A percentile compares a stretch with the other conserved stretches of the same genome.
These are phyloP conservation scores for Carabus problematicus DNA, from an alignment of 2,888 invertebrate genomes.

Conservation along the genomic window DNA sequence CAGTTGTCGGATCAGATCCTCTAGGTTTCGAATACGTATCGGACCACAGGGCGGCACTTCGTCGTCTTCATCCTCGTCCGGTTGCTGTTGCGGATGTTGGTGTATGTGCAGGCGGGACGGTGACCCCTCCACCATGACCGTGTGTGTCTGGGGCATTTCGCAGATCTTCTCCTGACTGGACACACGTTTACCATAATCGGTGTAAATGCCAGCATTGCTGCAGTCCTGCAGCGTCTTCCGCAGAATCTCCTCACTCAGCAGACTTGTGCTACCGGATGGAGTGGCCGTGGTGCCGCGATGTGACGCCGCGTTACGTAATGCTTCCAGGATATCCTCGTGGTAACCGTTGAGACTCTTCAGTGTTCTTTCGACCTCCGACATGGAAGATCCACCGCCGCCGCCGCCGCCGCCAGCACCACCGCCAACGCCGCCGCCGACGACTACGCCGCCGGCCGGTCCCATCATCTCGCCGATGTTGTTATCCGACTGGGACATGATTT, in stretches of 20 bases:
- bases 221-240: slow-evolving; percentile 73
- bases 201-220: slow-evolving; percentile 60
- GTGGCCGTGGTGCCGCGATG: slow-evolving; percentile 70
- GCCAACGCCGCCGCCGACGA: slow-evolving; percentile 52
- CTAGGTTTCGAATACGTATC: slow-evolving; percentile 87
- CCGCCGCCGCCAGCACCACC: slow-evolving; percentile 45
- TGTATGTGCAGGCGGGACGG: slow-evolving; percentile 54
- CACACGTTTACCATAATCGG: slow-evolving; percentile 68
- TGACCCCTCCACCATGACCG: slow-evolving; percentile 60
- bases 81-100: slow-evolving; percentile 54
- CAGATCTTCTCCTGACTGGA: slow-evolving; percentile 76
- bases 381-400: slow-evolving; percentile 60
- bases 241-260: slow-evolving; percentile 73
- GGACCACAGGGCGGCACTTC: slow-evolving; percentile 82
- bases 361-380: slow-evolving; percentile 83
- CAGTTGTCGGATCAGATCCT: slow-evolving; percentile 87
- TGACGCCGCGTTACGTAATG: slow-evolving; percentile 81
- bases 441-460: slow-evolving; percentile 38
- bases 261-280: slow-evolving; percentile 70
- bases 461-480: slow-evolving; percentile 52
- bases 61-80: slow-evolving; percentile 73
- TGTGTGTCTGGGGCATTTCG: slow-evolving; percentile 70
- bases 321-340: slow-evolving; percentile 90
- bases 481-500: slow-evolving; percentile 68
- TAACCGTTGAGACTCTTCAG: slow-evolving; percentile 90